Base-by-base conservation (phyloP, 2,113 vertebrate species). In the Pionites leucogaster region DNA sequence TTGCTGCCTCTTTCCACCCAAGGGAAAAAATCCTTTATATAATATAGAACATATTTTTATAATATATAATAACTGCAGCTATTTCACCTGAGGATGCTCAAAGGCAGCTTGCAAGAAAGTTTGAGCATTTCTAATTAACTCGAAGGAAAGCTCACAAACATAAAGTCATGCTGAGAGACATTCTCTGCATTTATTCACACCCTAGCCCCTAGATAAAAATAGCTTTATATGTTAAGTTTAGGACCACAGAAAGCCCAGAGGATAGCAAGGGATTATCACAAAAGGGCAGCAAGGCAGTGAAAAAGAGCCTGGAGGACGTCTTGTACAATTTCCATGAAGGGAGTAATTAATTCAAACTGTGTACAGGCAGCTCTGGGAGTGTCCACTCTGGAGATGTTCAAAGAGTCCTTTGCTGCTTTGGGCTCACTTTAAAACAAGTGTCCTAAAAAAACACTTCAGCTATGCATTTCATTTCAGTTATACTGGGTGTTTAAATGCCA, bases 181-280 rank as follows among this genome's bases (percentile, higher is more conserved):
- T 97, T 95, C 94, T 79, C 70, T 88, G 75, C 80, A 91, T 96
- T 97, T 94, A 90, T 90, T 95, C 94, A 96, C 95, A 96, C 96
- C 96, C 96, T 92, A 89, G 65, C 91, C 92, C 82, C 63, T 86
- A 63, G 92, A 96, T 92, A 97, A 97, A 97, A 97, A 97, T 97
- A 97, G 67, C 86, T 96, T 89, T 86, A 88, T 83, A 93, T 91
- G 93, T 94, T 95, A 97, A 96, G 91, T 96, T 97, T 94, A 95
- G 97, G 96, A 86, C 75, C 64, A 62, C 62, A 87, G 75, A 96
- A 95, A 96, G 90, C 81, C 64, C 93, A 91, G 93, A 70, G 92
- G 94, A 96, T 93, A 95, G 93, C 81, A 72, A 90, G 71, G 96
- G 97, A 97, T 97, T 97, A 96, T 95, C 94, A 90, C 92, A 95